Conservation (phyloP, 30 jellyfish, hydroid and myxozoan genomes). For the Hydractinia symbiolongicarpus region DNA sequence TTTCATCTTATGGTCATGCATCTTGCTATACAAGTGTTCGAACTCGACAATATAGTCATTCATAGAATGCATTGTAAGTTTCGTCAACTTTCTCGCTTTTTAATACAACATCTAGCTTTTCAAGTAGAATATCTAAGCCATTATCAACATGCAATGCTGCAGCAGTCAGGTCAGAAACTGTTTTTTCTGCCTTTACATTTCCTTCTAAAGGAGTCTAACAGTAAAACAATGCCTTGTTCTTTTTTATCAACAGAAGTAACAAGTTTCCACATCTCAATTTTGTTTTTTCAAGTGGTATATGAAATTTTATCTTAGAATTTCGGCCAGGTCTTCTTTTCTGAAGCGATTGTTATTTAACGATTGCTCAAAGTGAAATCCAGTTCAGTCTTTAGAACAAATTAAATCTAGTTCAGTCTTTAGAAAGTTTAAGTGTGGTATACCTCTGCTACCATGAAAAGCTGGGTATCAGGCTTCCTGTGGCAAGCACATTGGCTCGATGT, state of each 20-base stretch:
- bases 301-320: not conserved
- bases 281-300: too few species aligned
- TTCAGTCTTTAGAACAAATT: not conserved
- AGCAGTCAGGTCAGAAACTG: not conserved
- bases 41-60: not conserved
- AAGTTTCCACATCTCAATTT: constrained; percentile 1
- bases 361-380: not conserved
- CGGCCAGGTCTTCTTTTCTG: not conserved
- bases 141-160: not conserved
- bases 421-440: too few species aligned
- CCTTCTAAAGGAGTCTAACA: not conserved
- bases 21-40: constrained; percentile 19
- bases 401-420: too few species aligned
- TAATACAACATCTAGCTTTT: not conserved
- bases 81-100: not conserved
- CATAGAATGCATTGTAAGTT: constrained; percentile 4
- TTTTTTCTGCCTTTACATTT: not conserved
- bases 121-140: not conserved
- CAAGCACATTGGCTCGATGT: too few species aligned
- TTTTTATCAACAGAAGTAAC: constrained; percentile 2
- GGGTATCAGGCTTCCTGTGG: too few species aligned
- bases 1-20: constrained; percentile 16
- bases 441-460: too few species aligned
- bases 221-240: not conserved
- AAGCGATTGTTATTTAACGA: not conserved